phyloP scores from a whole-genome alignment of 2,888 invertebrate genomes.

The Ormyrus labotus region DNA sequence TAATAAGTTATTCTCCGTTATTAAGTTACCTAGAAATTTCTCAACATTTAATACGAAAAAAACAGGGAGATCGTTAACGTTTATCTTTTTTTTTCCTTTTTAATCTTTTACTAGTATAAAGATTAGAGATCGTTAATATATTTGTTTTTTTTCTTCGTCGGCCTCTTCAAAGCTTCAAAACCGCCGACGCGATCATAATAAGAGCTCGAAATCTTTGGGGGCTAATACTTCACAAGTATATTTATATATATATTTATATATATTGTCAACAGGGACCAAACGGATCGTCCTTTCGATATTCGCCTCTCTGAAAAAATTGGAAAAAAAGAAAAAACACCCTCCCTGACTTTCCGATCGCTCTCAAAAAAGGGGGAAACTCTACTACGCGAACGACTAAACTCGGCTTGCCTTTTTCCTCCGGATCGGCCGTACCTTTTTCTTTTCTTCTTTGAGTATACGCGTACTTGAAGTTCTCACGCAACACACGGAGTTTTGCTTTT shows the following conservation, averaged over 20 bases:
- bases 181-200: constrained; percentile 23
- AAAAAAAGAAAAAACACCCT: too few species aligned
- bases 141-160: constrained; percentile 23
- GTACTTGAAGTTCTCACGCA: constrained; percentile 6
- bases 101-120: constrained; percentile 39
- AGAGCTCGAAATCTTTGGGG: constrained; percentile 32
- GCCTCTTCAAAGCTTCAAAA: constrained; percentile 19
- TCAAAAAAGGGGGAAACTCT: constrained; percentile 12
- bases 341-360: neutral
- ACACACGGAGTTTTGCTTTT: neutral
- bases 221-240: constrained; percentile 44
- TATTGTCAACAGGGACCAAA: constrained; percentile 51
- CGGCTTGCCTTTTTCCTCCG: neutral
- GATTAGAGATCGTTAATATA: constrained; percentile 35
- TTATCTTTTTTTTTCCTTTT: constrained; percentile 15
- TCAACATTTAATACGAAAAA: constrained; percentile 49
- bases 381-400: constrained; percentile 23
- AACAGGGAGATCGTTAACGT: constrained; percentile 38
- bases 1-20: neutral
- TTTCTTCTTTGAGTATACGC: constrained; percentile 10
- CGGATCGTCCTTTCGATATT: constrained; percentile 6
- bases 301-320: too few species aligned
- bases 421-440: constrained; percentile 19
- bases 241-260: neutral
- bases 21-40: constrained; percentile 40